Base-by-base conservation (phyloP, 30 jellyfish, hydroid and myxozoan genomes). In the Aurelia sp. region DNA sequence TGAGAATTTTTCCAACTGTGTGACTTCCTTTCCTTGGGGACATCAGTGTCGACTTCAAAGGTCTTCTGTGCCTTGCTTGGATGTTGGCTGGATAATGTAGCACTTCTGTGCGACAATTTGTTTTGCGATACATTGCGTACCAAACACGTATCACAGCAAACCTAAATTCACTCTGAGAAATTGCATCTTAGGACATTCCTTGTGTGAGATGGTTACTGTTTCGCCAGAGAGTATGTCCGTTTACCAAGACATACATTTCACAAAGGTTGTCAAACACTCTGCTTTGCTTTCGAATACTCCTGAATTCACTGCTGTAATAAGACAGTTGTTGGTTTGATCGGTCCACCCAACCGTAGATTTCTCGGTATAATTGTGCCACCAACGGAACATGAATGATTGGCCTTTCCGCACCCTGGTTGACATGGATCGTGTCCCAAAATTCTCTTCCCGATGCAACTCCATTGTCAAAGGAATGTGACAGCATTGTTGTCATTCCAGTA, bases 321-420 rank as follows among this genome's bases (percentile, higher is more conserved):
- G 44, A 19, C 44, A 65, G 55, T 4, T 65, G 11, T 5, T 65
- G 76, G 76, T 65, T 65, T 31, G 76, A 65, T 13, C 76, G 7
- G 55, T 65, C 76, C 52, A 65, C 76, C 76, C 76, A 65, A 15
- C 76, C 15, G 51, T 24, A 65, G 76, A 65, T 65, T 65, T 65
- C 44, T 1, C 48, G 76, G 44, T 65, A 65, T 9, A 15, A 65
- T 15, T 13, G 30, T 19, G 76, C 52, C 20, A 16, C 50, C 50
- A 21, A 65, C 0, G 51, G 76, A 0, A 65, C 40, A 24, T 17
- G 76, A 31, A 65, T 65, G 48, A 65, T 65, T 19, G 76, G 40
- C 76, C n/a, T 65, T 19, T 21, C n/a, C 8, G 51, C 51, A 17
- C 76, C 76, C 18, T 24, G 76, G 51, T 5, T 65, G 76, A 24